Conservation (phyloP, 2,113 vertebrate genomes). For the Phocoena sinus region DNA sequence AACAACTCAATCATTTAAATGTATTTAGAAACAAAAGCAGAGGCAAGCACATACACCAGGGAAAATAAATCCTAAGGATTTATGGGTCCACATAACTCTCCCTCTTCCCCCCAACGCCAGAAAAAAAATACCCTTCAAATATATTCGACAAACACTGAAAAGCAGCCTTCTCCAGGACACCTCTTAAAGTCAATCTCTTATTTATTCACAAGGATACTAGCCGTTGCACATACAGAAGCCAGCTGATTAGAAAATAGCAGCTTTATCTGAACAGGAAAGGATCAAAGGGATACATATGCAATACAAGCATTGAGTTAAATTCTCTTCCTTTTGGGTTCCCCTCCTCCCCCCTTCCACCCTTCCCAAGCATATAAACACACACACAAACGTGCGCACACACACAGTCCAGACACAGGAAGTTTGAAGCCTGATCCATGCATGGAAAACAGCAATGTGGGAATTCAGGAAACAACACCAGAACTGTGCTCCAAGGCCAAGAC, state of each 20-base stretch:
- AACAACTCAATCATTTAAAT: slow-evolving; percentile 48
- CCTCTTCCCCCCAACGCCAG: neutral
- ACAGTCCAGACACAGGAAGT: slow-evolving; percentile 58
- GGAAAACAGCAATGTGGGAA: slow-evolving; percentile 65
- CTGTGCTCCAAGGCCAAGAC: slow-evolving; percentile 54
- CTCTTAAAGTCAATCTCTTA: neutral
- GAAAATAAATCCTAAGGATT: slow-evolving; percentile 25
- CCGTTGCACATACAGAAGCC: neutral
- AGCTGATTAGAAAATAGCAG: slow-evolving; percentile 31
- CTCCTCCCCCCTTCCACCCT: neutral
- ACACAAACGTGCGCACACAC: neutral
- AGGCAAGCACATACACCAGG: neutral
- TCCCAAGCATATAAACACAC: neutral
- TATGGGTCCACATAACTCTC: neutral
- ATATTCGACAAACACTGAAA: neutral
- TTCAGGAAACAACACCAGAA: slow-evolving; percentile 65
- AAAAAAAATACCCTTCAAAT: neutral
- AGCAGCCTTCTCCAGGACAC: neutral
- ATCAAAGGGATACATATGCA: slow-evolving; percentile 28
- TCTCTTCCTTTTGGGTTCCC: slow-evolving; percentile 13
- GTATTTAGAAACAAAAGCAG: slow-evolving; percentile 28
- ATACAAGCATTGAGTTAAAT: neutral
- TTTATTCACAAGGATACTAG: neutral
- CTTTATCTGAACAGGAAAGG: slow-evolving; percentile 31
- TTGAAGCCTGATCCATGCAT: slow-evolving; percentile 62